phyloP scores from a whole-genome alignment of 2,113 vertebrate genomes.

The Rhabdomys dilectus region DNA sequence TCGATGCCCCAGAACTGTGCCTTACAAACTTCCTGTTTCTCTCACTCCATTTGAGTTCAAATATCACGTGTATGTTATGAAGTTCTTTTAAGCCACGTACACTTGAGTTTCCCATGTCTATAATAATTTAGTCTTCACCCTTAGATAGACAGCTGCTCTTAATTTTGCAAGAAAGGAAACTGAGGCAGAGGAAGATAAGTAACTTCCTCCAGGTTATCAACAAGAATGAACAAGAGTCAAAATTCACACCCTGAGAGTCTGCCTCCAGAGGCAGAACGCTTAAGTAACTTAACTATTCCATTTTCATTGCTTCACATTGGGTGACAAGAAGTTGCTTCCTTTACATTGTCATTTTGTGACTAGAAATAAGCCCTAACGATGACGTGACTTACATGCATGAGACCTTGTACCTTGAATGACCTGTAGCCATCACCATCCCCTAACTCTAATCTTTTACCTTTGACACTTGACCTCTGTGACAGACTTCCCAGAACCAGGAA shows the following conservation, averaged over 20 bases:
- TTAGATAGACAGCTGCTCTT: background rate
- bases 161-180: background rate
- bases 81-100: background rate
- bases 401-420: background rate
- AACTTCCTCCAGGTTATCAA: background rate
- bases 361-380: background rate
- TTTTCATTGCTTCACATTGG: background rate
- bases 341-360: background rate
- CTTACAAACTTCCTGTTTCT: background rate
- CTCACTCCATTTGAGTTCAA: background rate
- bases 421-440: background rate
- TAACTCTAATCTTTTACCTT: background rate
- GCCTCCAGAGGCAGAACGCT: background rate
- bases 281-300: background rate
- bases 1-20: too few species aligned
- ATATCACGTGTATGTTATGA: background rate
- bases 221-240: background rate
- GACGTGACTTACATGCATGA: background rate
- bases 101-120: background rate
- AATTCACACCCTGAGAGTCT: background rate
- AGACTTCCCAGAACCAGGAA: background rate
- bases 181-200: background rate
- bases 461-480: background rate
- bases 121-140: background rate
- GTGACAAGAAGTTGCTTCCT: background rate